Base-by-base conservation (phyloP, 2,113 vertebrate genomes). In the Pelmatolapia mariae region DNA sequence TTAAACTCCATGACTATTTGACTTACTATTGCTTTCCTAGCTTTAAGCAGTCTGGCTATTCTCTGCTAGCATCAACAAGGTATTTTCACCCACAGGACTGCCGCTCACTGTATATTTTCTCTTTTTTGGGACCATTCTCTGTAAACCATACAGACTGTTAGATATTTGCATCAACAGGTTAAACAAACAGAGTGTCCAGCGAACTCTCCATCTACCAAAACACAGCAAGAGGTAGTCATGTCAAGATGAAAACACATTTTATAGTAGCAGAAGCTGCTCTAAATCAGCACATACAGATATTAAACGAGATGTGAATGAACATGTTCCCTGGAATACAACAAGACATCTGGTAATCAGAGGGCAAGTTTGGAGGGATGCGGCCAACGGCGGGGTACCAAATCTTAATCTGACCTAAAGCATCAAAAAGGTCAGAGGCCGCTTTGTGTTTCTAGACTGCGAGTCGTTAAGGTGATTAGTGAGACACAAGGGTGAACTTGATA, bases 111-210 rank as follows among this genome's bases (percentile, higher is more conserved):
- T 43, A 45, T 5, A 26, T 18, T 1, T 45, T 73, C 38, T 45
- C 38, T 0, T 26, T 71, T 26, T 38, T n/a, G 5, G 1, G 5
- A 45, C 22, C 40, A 18, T 10, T 45, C 8, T 18, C 68, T 45
- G 8, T 71, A 43, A 71, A 71, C 66, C n/a, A 15, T 43, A 71
- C n/a, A 71, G 66, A 2, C 22, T 24, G 38, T 16, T 24, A 38
- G 4, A 66, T 0, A 66, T 66, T 40, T 47, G 24, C 15, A 47
- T 76, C 43, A 76, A 1, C 40, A 76, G 40, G 68, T 1, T 76
- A 45, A 71, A 71, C n/a, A 43, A 71, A 71, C 9, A 33, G 38
- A 43, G 66, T 24, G 38, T 10, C 36, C 66, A 0, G 2, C 43
- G n/a, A 71, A 43, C 66, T 45, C 66, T 71, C 22, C 2, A 71